Evolutionary conservation across 2,888 invertebrate genomes (phyloP).

Genomic region (Cerastis leucographa): DNA sequence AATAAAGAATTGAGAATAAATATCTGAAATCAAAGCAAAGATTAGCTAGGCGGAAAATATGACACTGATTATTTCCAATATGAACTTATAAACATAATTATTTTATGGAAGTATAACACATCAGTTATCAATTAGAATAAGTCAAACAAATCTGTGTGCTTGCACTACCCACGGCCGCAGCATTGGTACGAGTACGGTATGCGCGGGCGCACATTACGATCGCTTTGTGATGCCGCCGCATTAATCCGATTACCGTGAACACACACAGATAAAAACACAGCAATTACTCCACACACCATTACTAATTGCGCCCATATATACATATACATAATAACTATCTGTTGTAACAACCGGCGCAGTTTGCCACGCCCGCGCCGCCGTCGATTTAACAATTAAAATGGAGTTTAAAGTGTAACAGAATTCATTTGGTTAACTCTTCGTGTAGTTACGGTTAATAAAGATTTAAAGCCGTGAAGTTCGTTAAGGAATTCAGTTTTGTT

Average conservation of each 20-base stretch:
- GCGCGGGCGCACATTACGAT: conserved; percentile 52
- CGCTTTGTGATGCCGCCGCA: conserved; percentile 59
- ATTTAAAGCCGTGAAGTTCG: conserved; percentile 33
- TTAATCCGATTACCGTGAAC: conserved; percentile 68
- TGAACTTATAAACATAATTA: neutral
- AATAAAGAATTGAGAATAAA: no score
- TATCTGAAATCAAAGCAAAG: no score
- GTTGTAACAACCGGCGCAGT: conserved; percentile 8
- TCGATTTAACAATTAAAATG: conserved; percentile 53
- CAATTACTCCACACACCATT: conserved; percentile 59
- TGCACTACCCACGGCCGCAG: conserved; percentile 25
- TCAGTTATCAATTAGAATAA: conserved; percentile 8
- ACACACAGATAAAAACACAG: conserved; percentile 60
- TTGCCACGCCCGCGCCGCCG: conserved; percentile 23
- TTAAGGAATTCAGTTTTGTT: conserved; percentile 19
- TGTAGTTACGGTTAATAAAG: conserved; percentile 32
- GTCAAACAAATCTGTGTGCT: conserved; percentile 29
- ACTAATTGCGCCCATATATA: conserved; percentile 51
- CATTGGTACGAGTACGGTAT: conserved; percentile 54
- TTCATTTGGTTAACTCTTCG: conserved; percentile 41
- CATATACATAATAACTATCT: neutral
- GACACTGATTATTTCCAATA: neutral
- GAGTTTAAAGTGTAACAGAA: conserved; percentile 58
- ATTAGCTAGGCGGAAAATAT: neutral
- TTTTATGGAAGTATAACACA: neutral